Evolutionary conservation across 2,888 invertebrate species (phyloP).

Genomic region (Hemaris fuciformis): DNA sequence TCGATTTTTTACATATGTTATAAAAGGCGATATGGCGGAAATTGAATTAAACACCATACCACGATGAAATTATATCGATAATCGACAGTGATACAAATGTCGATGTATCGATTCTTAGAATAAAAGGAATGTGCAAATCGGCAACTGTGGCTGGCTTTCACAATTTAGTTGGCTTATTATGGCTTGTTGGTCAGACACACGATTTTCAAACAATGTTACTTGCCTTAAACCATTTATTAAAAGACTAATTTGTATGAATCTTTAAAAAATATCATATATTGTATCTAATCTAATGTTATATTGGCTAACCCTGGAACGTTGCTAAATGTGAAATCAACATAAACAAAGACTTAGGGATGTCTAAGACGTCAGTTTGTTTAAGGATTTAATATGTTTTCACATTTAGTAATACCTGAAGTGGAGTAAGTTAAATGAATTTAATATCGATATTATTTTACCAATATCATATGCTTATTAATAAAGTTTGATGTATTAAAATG

Average conservation of each 20-base stretch:
- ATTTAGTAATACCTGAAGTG: not conserved
- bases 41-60: not conserved
- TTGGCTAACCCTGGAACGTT: not conserved
- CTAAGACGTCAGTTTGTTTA: not conserved
- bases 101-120: not conserved
- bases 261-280: not conserved
- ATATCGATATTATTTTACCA: not conserved
- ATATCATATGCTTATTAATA: constrained; percentile 13
- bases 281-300: not conserved
- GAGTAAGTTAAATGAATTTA: constrained; percentile 1
- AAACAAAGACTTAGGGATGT: not conserved
- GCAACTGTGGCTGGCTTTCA: not conserved
- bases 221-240: not conserved
- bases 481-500: constrained; percentile 29
- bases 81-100: not conserved
- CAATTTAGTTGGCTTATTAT: not conserved
- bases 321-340: not conserved
- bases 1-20: not conserved
- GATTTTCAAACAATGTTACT: not conserved
- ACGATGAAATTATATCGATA: not conserved
- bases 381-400: not conserved
- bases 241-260: not conserved
- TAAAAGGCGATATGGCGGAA: not conserved
- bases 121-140: not conserved
- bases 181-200: constrained; percentile 1